Evolutionary conservation across 2,797 vertebrate species (phyloP), one percentile per base, ranked within the genome.

Genomic region (Ctenopoma kingsleyae): DNA sequence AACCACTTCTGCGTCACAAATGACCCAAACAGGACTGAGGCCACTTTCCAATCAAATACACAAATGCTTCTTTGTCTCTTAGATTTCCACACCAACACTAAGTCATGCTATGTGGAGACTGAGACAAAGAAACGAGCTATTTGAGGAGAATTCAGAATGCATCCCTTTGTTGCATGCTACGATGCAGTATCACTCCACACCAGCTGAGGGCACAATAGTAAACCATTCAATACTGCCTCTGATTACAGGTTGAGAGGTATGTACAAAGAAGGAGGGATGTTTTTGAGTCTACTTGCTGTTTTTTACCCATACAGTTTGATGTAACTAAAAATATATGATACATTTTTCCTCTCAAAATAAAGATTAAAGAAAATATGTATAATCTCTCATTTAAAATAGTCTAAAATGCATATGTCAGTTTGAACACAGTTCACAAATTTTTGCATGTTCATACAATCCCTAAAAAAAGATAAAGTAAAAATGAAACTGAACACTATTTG

Each of bases 361-460:
- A 92, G 81, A 78, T 74, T 84, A 91, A 93, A 88, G 82, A 92
- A 93, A 92, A 93, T 90, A 91, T 88, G 87, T 89, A 62, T 82
- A 89, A 87, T 92, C 76, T 88, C 80, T 91, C 66, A 78, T 91
- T 81, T 74, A 87, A 91, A 89, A 89, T 87, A 81, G 81, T 87
- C 76, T 84, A 86, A 90, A 93, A 93, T 92, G 92, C 92, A 94
- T 93, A 96, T 90, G 93, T 94, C 91, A 85, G 81, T 76, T 94
- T 93, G 90, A 94, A 90, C 85, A 90, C 81, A 84, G 84, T 88
- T 85, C 73, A 87, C 64, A 93, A 92, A 92, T 91, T 69, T 82
- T 85, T 85, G 95, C 94, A 96, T 95, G 92, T 95, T 89, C 92
- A 94, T 91, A 95, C 93, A 94, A 95, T 93, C 82, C 92, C 91